Base-by-base conservation (phyloP, 1,140 invertebrate genomes). In the Drosophila rufa region DNA sequence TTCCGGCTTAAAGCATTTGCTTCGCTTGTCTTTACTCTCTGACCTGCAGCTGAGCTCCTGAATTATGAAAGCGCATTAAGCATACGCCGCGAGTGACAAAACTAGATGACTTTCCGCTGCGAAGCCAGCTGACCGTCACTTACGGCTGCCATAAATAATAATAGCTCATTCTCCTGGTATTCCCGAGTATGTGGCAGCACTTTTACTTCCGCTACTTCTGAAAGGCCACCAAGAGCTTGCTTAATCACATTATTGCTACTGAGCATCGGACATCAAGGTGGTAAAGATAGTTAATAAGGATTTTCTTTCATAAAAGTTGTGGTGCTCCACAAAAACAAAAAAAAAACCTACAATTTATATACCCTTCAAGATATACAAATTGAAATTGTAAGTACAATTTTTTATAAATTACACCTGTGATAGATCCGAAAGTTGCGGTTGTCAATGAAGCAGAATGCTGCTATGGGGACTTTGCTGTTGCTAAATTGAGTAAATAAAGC, bases 101-200 rank as follows among this genome's bases (percentile, higher is more conserved):
- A 56, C 60, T 58, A 57, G 65, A 33, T 62, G 70, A 33, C 79
- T 61, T 69, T 55, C 17, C 19, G 33, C 53, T 55, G 53, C 17
- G 14, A n/a, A 51, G 33, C 53, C 53, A 38, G 33, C 33, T 55
- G 51, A 55, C 53, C 48, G 22, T 30, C 53, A 14, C 47, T 60
- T 46, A 36, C 15, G 51, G 59, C 40, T 42, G 22, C 25, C 61
- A 82, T 82, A 82, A 82, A 82, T 82, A 82, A 82, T 82, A 82
- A 82, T 82, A 64, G 75, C 60, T 69, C 43, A 78, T 82, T 78
- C 67, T 33, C 55, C 25, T 64, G 48, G 50, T 58, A 65, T 45
- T 22, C 27, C 27, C 14, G 36, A 55, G 51, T 33, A 58, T 64
- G 61, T 33, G 53, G 27, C 53, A 56, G 51, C 53, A 69, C 46